Percentiles rank a stretch among this genome's conserved stretches.
Evolutionary conservation across 2,888 invertebrate genomes (phyloP).

Genomic region (Eudemis profundana): DNA sequence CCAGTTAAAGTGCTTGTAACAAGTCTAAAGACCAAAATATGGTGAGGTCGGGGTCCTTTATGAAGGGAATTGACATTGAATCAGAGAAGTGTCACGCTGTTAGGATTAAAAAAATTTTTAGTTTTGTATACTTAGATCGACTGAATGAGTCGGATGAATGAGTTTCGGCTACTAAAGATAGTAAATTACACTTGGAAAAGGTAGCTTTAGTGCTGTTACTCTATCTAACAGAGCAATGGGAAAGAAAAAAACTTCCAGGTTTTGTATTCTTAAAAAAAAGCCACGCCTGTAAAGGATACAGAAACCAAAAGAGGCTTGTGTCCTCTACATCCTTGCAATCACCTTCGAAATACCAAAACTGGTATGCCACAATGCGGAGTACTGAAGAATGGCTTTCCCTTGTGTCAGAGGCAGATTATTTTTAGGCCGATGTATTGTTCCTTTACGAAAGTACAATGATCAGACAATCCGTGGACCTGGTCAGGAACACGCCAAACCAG

Average conservation of each 20-base stretch:
- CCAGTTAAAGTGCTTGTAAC: constrained; percentile 16
- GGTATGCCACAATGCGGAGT: too few species aligned
- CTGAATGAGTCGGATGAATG: neutral
- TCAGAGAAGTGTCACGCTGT: neutral
- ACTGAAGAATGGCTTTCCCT: too few species aligned
- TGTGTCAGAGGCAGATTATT: too few species aligned
- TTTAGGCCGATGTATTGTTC: too few species aligned
- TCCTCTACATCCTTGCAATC: too few species aligned
- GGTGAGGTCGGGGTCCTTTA: neutral
- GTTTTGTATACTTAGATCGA: neutral
- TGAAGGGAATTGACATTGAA: neutral
- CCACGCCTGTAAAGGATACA: too few species aligned
- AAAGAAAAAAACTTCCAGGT: too few species aligned
- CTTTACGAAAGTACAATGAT: neutral
- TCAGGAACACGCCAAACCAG: constrained; percentile 16
- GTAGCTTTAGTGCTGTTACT: neutral
- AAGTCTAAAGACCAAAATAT: constrained; percentile 1
- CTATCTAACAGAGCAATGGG: neutral
- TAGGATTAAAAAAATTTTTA: neutral
- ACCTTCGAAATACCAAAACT: too few species aligned
- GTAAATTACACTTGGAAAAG: neutral
- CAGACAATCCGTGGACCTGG: neutral
- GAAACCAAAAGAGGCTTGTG: too few species aligned
- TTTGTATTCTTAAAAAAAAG: too few species aligned
- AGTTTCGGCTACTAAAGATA: neutral